A percentile compares a stretch with the other conserved stretches of the same genome.
Evolutionary conservation across 2,113 vertebrate species (phyloP).

Genomic region (Empidonax traillii): DNA sequence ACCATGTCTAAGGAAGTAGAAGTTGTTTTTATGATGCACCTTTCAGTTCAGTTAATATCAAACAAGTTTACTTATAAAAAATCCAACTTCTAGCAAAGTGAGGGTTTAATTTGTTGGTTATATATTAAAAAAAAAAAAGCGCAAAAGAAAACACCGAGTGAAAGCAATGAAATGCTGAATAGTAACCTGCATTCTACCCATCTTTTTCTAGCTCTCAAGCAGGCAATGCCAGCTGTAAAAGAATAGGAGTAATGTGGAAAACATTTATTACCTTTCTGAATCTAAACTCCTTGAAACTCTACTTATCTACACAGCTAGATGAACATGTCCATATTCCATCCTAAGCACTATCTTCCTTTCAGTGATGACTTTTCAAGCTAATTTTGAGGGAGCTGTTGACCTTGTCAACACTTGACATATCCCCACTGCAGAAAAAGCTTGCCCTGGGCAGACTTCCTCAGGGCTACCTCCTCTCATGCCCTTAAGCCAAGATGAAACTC

Average conservation of each 20-base stretch:
- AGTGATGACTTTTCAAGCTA: not conserved
- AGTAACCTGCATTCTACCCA: not conserved
- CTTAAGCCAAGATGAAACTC: not conserved
- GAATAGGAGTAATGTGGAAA: not conserved
- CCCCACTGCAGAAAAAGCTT: not conserved
- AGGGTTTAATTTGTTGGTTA: not conserved
- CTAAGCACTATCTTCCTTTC: not conserved
- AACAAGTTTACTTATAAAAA: not conserved
- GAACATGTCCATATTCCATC: not conserved
- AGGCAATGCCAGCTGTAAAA: not conserved
- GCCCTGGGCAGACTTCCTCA: not conserved
- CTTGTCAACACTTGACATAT: not conserved
- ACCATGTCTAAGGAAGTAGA: not conserved
- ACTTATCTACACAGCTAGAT: not conserved
- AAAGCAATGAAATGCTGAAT: not conserved
- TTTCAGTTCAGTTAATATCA: not conserved
- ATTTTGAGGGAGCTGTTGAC: not conserved
- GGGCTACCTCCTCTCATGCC: not conserved
- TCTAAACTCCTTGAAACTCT: not conserved
- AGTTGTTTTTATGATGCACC: not conserved
- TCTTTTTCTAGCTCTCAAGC: not conserved
- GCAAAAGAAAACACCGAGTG: not conserved
- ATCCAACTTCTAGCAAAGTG: not conserved
- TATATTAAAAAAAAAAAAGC: not conserved
- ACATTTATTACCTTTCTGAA: not conserved